Evolutionary conservation across 2,888 invertebrate genomes (phyloP).

Genomic region (Pristionchus entomophagus): DNA sequence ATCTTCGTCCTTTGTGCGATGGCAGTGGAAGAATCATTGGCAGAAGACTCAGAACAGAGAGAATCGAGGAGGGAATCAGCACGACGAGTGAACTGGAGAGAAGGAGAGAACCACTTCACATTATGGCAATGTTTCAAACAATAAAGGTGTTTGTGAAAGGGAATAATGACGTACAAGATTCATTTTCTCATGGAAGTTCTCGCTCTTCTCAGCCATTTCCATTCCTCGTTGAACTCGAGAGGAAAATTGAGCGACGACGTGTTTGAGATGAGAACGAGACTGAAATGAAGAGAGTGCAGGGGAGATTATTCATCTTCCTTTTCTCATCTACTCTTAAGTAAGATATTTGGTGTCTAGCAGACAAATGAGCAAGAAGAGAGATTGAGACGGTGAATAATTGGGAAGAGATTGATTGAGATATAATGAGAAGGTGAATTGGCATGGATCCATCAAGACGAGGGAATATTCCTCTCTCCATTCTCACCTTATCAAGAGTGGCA

Average conservation of each 20-base stretch:
- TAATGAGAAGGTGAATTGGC: not conserved
- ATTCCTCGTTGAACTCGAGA: slow-evolving; percentile 84
- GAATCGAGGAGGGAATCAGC: slow-evolving; percentile 76
- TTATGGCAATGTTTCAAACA: no score
- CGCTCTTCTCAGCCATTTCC: slow-evolving; percentile 85
- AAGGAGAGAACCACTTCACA: no score
- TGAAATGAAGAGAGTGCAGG: no score
- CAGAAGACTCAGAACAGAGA: slow-evolving; percentile 76
- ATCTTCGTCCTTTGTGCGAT: slow-evolving; percentile 75
- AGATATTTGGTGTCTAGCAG: no score
- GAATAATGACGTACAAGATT: slow-evolving; percentile 78
- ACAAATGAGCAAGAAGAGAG: no score
- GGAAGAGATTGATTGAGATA: not conserved
- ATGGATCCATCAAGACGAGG: not conserved
- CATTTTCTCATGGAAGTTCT: slow-evolving; percentile 86
- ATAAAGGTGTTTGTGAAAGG: not conserved
- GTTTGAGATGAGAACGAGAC: slow-evolving; percentile 88
- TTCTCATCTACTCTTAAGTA: no score
- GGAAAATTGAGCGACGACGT: slow-evolving; percentile 86
- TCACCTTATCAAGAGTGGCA: slow-evolving; percentile 81
- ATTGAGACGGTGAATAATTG: not conserved
- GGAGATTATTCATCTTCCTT: no score
- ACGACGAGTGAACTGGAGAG: slow-evolving; percentile 75
- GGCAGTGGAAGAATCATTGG: slow-evolving; percentile 74
- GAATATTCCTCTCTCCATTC: not conserved